phyloP scores from a whole-genome alignment of 2,888 invertebrate species.

The Julus scandinavius region DNA sequence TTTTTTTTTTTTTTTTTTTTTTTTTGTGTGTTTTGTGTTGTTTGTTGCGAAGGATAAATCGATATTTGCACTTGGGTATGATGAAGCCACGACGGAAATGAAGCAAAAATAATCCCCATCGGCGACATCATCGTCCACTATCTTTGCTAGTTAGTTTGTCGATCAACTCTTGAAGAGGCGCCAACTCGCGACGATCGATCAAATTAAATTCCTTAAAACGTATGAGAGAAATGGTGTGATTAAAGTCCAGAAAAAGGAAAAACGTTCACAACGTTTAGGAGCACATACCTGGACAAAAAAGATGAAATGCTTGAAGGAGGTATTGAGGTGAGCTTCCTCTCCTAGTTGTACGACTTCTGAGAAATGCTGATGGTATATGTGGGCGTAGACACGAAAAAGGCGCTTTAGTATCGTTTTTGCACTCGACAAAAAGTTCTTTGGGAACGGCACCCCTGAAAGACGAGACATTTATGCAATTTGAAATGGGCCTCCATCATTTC shows the following conservation, averaged over 20 bases:
- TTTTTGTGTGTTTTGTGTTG: no score
- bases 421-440: slow-evolving; percentile 95
- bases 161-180: slow-evolving; percentile 96
- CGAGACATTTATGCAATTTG: not conserved
- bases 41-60: slow-evolving; percentile 6
- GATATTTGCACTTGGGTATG: slow-evolving; percentile 42
- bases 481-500: no score
- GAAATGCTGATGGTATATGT: slow-evolving; percentile 99
- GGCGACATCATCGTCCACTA: slow-evolving; percentile 52
- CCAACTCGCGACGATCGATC: slow-evolving; percentile 95
- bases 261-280: not conserved
- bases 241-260: no score
- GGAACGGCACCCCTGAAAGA: slow-evolving; percentile 90
- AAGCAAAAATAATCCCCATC: slow-evolving; percentile 20
- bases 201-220: slow-evolving; percentile 88
- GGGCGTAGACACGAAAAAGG: slow-evolving; percentile 98
- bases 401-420: slow-evolving; percentile 98
- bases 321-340: slow-evolving; percentile 98
- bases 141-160: slow-evolving; percentile 94
- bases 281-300: slow-evolving; percentile 87
- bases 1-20: no score
- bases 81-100: slow-evolving; percentile 29
- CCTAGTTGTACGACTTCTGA: slow-evolving; percentile 96
- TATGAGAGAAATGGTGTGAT: not conserved
- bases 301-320: slow-evolving; percentile 99